A percentile compares a stretch with the other conserved stretches of the same genome.
Conservation (phyloP, 2,113 vertebrate genomes). For the Gorsachius goisagi region DNA sequence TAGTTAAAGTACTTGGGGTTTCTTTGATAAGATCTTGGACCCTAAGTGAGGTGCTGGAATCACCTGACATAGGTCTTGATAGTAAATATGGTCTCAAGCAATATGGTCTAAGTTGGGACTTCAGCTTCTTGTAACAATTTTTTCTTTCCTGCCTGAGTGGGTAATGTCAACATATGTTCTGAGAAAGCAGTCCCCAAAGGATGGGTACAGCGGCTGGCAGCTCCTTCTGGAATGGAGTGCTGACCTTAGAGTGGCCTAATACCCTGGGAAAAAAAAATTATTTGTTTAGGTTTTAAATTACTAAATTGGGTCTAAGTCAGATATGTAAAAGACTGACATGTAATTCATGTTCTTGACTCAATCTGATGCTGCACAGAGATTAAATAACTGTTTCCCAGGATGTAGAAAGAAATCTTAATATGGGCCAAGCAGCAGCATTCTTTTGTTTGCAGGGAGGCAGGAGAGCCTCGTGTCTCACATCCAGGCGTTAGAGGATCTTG, state of each 20-base stretch:
- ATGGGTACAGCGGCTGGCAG: background rate
- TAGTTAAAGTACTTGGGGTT: background rate
- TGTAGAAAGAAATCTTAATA: background rate
- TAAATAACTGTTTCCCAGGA: background rate
- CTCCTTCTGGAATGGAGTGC: background rate
- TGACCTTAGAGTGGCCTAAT: background rate
- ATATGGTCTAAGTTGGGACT: background rate
- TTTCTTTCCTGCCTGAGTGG: background rate
- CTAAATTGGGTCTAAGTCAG: background rate
- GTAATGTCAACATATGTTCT: background rate
- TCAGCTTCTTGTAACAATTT: background rate
- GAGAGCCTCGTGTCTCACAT: background rate
- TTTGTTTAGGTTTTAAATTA: slow-evolving; percentile 6
- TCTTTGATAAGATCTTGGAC: background rate
- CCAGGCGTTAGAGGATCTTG: background rate
- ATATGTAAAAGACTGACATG: background rate
- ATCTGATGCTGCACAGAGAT: background rate
- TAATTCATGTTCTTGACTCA: background rate
- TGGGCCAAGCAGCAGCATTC: background rate
- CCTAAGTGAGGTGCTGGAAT: background rate
- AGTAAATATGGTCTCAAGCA: background rate
- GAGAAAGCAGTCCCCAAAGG: background rate
- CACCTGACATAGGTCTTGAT: background rate
- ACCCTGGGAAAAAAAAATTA: background rate
- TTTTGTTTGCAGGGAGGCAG: background rate